Conservation (phyloP, 2,113 vertebrate species). For the Pholis gunnellus region DNA sequence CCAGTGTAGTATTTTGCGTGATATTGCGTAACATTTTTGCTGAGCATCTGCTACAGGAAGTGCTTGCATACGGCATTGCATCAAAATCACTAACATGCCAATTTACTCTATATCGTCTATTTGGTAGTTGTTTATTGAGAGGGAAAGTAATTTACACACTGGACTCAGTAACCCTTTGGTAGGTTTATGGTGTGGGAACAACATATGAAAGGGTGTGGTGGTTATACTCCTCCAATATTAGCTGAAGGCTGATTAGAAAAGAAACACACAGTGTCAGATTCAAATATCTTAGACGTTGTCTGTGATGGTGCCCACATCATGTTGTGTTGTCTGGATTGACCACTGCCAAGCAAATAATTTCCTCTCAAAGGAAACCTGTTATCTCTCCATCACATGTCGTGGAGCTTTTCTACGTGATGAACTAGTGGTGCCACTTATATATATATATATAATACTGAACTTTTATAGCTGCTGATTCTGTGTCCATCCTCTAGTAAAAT, state of each 20-base stretch:
- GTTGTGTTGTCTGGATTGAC: neutral
- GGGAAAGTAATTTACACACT: neutral
- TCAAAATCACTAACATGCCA: neutral
- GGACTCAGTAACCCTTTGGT: neutral
- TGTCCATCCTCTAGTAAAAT: neutral
- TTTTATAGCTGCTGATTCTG: neutral
- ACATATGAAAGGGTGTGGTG: neutral
- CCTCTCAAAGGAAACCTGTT: slow-evolving; percentile 5
- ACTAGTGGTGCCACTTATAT: neutral
- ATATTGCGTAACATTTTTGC: neutral
- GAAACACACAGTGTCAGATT: neutral
- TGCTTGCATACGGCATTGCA: neutral
- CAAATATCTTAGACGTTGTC: neutral
- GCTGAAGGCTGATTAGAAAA: neutral
- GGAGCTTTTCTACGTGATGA: neutral
- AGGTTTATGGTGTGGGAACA: neutral
- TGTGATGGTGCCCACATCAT: neutral
- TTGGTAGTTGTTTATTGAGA: neutral
- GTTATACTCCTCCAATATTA: neutral
- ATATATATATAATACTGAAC: neutral
- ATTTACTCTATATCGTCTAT: neutral
- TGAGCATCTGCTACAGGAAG: neutral
- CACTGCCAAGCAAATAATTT: neutral
- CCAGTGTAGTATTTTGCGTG: neutral
- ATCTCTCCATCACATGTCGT: slow-evolving; percentile 2